A percentile compares a stretch with the other conserved stretches of the same genome.
Evolutionary conservation across 2,113 vertebrate genomes (phyloP).

Genomic region (Verasper variegatus): DNA sequence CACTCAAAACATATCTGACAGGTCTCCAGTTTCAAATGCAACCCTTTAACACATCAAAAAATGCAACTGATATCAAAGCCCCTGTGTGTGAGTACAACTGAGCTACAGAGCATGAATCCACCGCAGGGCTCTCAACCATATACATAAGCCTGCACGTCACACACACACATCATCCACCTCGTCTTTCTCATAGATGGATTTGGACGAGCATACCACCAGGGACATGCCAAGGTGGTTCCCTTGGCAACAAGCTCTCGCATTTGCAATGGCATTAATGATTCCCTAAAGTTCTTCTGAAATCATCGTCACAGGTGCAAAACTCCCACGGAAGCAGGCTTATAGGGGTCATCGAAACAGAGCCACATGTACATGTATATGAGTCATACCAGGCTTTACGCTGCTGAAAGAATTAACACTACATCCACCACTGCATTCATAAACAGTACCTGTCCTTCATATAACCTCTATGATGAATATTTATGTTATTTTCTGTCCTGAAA

Average conservation of each 20-base stretch:
- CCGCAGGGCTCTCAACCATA: not conserved
- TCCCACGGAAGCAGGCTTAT: constrained; percentile 27
- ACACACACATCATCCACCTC: constrained; percentile 2
- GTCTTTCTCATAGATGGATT: constrained; percentile 21
- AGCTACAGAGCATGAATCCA: not conserved
- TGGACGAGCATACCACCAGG: constrained; percentile 37
- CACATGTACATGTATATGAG: constrained; percentile 26
- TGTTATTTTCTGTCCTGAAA: not conserved
- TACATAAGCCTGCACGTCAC: not conserved
- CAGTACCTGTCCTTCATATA: not conserved
- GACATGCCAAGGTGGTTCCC: constrained; percentile 73
- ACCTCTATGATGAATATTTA: not conserved
- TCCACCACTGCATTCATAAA: not conserved
- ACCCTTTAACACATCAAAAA: constrained; percentile 31
- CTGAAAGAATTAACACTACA: constrained; percentile 5
- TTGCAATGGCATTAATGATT: constrained; percentile 51
- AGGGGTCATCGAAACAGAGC: not conserved
- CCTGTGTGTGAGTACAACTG: constrained; percentile 9
- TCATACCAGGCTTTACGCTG: constrained; percentile 23
- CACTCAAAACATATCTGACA: not conserved
- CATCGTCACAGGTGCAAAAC: constrained; percentile 15
- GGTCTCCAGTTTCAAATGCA: constrained; percentile 37
- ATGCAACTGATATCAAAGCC: constrained; percentile 43
- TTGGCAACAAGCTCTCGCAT: constrained; percentile 65
- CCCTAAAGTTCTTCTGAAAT: constrained; percentile 48